Conservation (phyloP, 2,797 vertebrate genomes). For the Sitta carolinensis region DNA sequence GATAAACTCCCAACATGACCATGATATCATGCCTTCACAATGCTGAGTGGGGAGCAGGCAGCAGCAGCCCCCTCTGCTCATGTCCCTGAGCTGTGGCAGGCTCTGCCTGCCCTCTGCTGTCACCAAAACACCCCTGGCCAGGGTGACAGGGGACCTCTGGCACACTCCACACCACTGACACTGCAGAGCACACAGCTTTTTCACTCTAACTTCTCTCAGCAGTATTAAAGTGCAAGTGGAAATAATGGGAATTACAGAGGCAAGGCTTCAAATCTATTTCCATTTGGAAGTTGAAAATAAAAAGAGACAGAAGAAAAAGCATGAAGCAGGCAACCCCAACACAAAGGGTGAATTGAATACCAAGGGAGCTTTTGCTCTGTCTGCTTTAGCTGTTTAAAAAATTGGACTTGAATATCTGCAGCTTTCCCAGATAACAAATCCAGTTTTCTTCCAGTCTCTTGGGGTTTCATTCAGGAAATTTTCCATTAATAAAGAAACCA, state of each 20-base stretch:
- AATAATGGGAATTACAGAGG: background rate
- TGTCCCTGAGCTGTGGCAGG: background rate
- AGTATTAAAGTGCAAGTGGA: background rate
- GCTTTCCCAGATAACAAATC: background rate
- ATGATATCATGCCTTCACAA: background rate
- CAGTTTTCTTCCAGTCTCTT: background rate
- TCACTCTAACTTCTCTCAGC: background rate
- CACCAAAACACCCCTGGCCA: background rate
- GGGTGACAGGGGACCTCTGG: background rate
- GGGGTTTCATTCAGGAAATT: background rate
- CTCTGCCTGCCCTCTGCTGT: slow-evolving; percentile 68
- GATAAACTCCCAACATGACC: slow-evolving; percentile 14
- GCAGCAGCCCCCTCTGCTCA: background rate
- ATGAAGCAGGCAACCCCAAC: fast-evolving
- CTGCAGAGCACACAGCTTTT: background rate
- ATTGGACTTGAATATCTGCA: background rate
- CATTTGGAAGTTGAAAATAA: background rate
- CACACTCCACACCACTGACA: fast-evolving
- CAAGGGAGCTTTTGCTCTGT: background rate
- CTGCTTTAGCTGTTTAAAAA: background rate
- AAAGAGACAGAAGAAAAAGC: background rate
- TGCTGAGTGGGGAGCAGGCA: background rate
- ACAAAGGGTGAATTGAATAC: background rate
- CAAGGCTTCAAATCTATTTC: background rate
- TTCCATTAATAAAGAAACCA: background rate